A percentile compares a stretch with the other conserved stretches of the same genome.
phyloP scores from a whole-genome alignment of 2,797 vertebrate species.

The Potorous gilbertii region DNA sequence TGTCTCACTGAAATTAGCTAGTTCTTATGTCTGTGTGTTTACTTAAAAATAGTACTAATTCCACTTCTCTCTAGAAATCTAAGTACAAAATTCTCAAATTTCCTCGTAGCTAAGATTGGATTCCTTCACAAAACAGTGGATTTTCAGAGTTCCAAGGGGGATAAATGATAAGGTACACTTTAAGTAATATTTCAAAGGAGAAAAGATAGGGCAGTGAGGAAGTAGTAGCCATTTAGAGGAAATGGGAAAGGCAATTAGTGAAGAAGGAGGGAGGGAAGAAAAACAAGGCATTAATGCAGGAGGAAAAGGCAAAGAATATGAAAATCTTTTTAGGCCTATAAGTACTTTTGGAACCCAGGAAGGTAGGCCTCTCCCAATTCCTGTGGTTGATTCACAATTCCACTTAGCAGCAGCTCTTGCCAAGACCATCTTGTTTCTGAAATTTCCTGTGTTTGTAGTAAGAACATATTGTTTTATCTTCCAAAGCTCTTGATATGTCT shows the following conservation, averaged over 20 bases:
- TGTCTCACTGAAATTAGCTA: background rate
- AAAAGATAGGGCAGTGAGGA: background rate
- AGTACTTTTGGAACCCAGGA: slow-evolving; percentile 15
- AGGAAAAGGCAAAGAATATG: background rate
- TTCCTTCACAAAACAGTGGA: background rate
- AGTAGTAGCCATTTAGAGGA: background rate
- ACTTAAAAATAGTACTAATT: slow-evolving; percentile 5
- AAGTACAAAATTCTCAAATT: slow-evolving; percentile 16
- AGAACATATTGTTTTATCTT: slow-evolving; percentile 3
- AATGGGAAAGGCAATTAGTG: background rate
- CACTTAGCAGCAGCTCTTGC: slow-evolving; percentile 11
- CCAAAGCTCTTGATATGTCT: background rate
- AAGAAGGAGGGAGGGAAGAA: background rate
- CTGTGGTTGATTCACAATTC: slow-evolving; percentile 4
- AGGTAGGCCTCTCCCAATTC: background rate
- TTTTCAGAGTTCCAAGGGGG: background rate
- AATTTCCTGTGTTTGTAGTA: background rate
- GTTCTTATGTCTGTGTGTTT: background rate
- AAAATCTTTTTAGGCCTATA: background rate
- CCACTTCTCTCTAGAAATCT: background rate
- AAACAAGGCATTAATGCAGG: background rate
- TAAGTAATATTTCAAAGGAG: slow-evolving; percentile 28
- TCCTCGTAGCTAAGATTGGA: background rate
- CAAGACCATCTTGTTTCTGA: background rate
- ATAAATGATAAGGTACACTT: slow-evolving; percentile 5